A percentile compares a stretch with the other conserved stretches of the same genome.
Conservation (phyloP, 1,140 invertebrate species). For the Lordiphosa mommai region DNA sequence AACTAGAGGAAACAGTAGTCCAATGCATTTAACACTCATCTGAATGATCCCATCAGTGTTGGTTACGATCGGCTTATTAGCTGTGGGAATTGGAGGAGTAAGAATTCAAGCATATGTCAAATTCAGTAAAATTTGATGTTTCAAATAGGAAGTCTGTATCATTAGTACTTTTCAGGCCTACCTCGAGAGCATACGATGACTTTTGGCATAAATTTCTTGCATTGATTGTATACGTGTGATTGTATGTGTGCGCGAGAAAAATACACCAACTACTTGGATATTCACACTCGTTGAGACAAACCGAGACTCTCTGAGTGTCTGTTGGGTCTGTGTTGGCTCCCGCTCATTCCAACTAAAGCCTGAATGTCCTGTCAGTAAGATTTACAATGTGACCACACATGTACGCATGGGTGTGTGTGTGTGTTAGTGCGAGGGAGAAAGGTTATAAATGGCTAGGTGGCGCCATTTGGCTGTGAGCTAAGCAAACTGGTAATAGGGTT, state of each 20-base stretch:
- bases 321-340: background rate
- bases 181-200: conserved; percentile 35
- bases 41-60: no score
- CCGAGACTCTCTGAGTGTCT: background rate
- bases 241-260: conserved; percentile 33
- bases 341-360: conserved; percentile 44
- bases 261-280: conserved; percentile 47
- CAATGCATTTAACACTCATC: no score
- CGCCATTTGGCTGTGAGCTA: conserved; percentile 65
- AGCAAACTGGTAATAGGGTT: conserved; percentile 56
- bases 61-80: no score
- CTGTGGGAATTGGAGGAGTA: no score
- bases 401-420: conserved; percentile 24
- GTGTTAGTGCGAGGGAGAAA: background rate
- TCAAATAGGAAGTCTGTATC: no score
- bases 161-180: no score
- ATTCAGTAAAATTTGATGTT: no score
- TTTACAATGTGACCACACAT: conserved; percentile 67
- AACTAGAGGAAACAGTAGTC: no score
- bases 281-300: conserved; percentile 30
- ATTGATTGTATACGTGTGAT: conserved; percentile 49
- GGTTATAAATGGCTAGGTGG: conserved; percentile 72
- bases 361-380: conserved; percentile 66
- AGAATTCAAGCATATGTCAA: no score
- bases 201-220: conserved; percentile 57